These are phyloP conservation scores for Eremobia ochroleuca DNA, from an alignment of 2,888 invertebrate species.

Conservation along the genomic window DNA sequence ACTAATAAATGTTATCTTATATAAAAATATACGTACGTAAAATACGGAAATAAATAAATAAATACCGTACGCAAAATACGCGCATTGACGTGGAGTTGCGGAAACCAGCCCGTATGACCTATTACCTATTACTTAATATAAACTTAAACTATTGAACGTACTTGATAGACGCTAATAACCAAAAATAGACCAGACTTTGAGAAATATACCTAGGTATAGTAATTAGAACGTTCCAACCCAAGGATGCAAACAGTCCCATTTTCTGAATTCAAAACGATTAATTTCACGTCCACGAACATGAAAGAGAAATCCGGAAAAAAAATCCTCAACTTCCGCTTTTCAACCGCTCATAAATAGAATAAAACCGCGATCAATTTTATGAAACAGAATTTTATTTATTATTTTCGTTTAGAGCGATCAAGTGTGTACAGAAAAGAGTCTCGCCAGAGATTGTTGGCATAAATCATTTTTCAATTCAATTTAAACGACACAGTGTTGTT, in stretches of 20 bases:
- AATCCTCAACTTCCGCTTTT: constrained; percentile 71
- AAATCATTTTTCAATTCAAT: constrained; percentile 90
- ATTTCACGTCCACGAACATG: constrained; percentile 14
- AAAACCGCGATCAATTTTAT: constrained; percentile 77
- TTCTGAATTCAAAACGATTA: constrained; percentile 25
- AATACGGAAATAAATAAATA: too few species aligned
- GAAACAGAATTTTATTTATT: constrained; percentile 80
- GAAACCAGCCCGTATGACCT: too few species aligned
- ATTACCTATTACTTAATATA: not conserved
- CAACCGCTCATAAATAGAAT: constrained; percentile 73
- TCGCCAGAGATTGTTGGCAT: constrained; percentile 86
- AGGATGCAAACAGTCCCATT: constrained; percentile 5
- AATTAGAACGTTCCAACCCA: not conserved
- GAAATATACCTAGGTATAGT: not conserved
- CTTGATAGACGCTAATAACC: not conserved
- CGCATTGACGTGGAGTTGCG: too few species aligned
- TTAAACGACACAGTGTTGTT: constrained; percentile 88
- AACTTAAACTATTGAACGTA: not conserved
- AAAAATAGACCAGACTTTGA: not conserved
- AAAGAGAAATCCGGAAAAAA: constrained; percentile 32
- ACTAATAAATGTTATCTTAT: not conserved
- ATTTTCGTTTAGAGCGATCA: constrained; percentile 83
- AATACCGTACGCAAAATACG: too few species aligned
- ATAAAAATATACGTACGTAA: too few species aligned
- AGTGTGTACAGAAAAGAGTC: constrained; percentile 84